phyloP scores from a whole-genome alignment of 2,888 invertebrate species.

The Phorcus lineatus region DNA sequence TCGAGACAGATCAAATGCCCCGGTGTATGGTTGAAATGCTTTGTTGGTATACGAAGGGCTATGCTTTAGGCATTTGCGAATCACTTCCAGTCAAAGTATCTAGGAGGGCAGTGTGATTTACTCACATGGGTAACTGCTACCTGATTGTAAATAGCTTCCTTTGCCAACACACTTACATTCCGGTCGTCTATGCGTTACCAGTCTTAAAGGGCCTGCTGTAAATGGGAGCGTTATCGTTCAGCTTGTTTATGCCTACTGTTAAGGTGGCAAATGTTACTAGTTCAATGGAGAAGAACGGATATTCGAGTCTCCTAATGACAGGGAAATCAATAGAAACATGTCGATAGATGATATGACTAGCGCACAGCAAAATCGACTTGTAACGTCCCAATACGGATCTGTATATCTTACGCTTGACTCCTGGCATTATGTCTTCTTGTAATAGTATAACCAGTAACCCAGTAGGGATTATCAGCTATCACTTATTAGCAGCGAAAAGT shows the following conservation, averaged over 20 bases:
- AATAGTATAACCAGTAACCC: too few species aligned
- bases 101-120: background rate
- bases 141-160: background rate
- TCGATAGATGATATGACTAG: too few species aligned
- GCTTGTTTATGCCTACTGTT: background rate
- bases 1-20: background rate
- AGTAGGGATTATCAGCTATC: too few species aligned
- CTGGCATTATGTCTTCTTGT: too few species aligned
- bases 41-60: conserved; percentile 3
- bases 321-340: too few species aligned
- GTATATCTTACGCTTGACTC: too few species aligned
- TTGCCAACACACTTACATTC: background rate
- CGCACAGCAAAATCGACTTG: too few species aligned
- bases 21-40: conserved; percentile 6
- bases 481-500: too few species aligned
- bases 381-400: too few species aligned
- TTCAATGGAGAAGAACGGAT: background rate
- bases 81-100: background rate
- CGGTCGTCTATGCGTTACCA: background rate
- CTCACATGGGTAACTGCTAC: background rate
- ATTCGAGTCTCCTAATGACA: too few species aligned
- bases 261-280: background rate
- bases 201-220: background rate
- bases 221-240: background rate
- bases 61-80: background rate